These are phyloP conservation scores for Spicauda simplicius DNA, from an alignment of 2,888 invertebrate species.

Conservation along the genomic window DNA sequence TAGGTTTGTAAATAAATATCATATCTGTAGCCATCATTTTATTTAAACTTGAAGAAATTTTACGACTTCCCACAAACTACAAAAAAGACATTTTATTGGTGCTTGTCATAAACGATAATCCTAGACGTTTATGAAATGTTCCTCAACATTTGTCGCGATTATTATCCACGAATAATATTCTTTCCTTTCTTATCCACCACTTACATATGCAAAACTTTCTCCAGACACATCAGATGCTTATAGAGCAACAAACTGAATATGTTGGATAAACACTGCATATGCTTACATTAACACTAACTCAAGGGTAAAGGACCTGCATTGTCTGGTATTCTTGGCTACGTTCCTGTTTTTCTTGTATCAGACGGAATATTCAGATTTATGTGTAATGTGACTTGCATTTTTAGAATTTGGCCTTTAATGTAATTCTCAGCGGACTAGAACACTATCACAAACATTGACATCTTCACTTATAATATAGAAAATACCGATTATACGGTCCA, in stretches of 20 bases:
- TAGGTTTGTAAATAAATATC: too few relatives aligned
- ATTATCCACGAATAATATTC: not conserved
- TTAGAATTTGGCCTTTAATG: too few relatives aligned
- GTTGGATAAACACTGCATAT: slow-evolving; percentile 33
- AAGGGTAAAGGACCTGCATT: slow-evolving; percentile 27
- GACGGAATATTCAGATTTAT: slow-evolving; percentile 3
- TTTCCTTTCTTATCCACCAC: not conserved
- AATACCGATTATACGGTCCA: too few relatives aligned
- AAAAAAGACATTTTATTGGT: too few relatives aligned
- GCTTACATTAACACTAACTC: slow-evolving; percentile 35
- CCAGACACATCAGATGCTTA: slow-evolving; percentile 15
- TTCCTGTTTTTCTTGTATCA: slow-evolving; percentile 21
- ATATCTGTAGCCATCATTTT: too few relatives aligned
- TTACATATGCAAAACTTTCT: slow-evolving; percentile 24
- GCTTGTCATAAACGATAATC: too few relatives aligned
- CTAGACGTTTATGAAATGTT: too few relatives aligned
- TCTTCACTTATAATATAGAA: too few relatives aligned
- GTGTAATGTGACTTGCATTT: not conserved
- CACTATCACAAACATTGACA: too few relatives aligned
- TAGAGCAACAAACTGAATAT: slow-evolving; percentile 16
- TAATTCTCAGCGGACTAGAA: too few relatives aligned
- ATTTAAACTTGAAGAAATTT: too few relatives aligned
- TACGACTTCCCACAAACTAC: too few relatives aligned
- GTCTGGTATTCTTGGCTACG: slow-evolving; percentile 35
- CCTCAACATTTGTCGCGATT: not conserved